A percentile compares a stretch with the other conserved stretches of the same genome.
These are phyloP conservation scores for Menura novaehollandiae DNA, from an alignment of 2,113 vertebrate species.

Conservation along the genomic window DNA sequence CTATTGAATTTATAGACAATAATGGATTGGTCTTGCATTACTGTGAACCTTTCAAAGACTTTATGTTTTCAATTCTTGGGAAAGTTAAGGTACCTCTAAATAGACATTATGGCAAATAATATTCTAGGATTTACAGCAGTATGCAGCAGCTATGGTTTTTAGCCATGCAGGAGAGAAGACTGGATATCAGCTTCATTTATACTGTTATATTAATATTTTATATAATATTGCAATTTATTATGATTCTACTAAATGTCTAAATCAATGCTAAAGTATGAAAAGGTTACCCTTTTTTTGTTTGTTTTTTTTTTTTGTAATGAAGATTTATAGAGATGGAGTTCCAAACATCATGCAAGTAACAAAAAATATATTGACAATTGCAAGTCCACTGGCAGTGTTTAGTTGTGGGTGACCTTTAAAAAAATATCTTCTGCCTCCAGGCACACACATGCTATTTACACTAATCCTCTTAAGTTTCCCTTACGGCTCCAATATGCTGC, in stretches of 20 bases:
- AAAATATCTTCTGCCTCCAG: conserved; percentile 15
- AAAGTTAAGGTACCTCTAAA: neutral
- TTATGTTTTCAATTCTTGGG: neutral
- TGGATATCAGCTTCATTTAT: neutral
- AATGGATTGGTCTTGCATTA: neutral
- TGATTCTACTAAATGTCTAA: neutral
- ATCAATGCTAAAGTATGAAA: neutral
- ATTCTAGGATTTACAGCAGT: neutral
- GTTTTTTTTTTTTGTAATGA: neutral
- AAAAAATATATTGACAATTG: neutral
- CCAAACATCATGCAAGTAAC: neutral
- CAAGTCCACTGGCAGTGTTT: neutral
- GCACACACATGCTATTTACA: conserved; percentile 12
- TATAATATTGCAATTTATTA: neutral
- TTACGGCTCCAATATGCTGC: neutral
- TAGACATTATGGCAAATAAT: neutral
- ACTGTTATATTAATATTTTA: neutral
- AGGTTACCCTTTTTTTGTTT: neutral
- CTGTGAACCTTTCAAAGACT: neutral
- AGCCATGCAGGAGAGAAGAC: neutral
- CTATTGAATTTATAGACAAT: neutral
- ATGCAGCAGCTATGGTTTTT: neutral
- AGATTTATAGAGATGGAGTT: neutral
- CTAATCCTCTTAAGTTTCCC: conserved; percentile 17
- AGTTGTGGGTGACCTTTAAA: conserved; percentile 31